Percentiles rank a stretch among this genome's conserved stretches.
Evolutionary conservation across 1,140 invertebrate species (phyloP).

Genomic region (Araneus ventricosus): DNA sequence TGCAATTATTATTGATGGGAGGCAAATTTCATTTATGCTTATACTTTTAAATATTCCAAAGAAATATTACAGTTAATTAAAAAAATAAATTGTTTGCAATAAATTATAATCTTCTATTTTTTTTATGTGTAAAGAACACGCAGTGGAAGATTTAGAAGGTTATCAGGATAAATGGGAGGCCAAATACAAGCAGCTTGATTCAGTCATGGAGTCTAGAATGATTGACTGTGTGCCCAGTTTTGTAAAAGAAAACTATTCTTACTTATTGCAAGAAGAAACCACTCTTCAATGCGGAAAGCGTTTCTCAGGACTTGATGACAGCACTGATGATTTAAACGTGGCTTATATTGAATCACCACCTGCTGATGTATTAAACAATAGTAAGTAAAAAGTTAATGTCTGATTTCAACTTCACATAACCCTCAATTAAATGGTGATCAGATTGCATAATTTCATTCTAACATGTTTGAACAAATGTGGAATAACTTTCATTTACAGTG

Average conservation of each 20-base stretch:
- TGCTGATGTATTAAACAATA: not conserved
- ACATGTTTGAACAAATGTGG: too few species aligned
- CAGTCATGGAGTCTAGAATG: constrained; percentile 23
- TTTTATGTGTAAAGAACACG: constrained; percentile 64
- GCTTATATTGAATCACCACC: constrained; percentile 55
- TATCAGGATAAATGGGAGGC: constrained; percentile 62
- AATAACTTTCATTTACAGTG: too few species aligned
- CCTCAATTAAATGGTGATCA: too few species aligned
- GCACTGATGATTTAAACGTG: constrained; percentile 15
- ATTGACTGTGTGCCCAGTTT: constrained; percentile 57
- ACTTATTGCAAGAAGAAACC: constrained; percentile 48
- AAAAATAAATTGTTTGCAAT: not conserved
- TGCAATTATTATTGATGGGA: not conserved
- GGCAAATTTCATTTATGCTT: not conserved
- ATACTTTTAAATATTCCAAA: not conserved
- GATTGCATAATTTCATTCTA: too few species aligned
- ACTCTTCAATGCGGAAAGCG: not conserved
- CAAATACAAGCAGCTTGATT: constrained; percentile 43
- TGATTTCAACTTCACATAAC: too few species aligned
- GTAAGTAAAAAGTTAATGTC: not conserved
- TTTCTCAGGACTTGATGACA: constrained; percentile 33
- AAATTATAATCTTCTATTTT: not conserved
- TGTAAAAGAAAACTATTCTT: constrained; percentile 54
- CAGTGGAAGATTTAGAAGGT: constrained; percentile 64
- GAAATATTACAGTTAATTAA: not conserved